Evolutionary conservation across 2,888 invertebrate genomes (phyloP).

Genomic region (Noctua janthe): DNA sequence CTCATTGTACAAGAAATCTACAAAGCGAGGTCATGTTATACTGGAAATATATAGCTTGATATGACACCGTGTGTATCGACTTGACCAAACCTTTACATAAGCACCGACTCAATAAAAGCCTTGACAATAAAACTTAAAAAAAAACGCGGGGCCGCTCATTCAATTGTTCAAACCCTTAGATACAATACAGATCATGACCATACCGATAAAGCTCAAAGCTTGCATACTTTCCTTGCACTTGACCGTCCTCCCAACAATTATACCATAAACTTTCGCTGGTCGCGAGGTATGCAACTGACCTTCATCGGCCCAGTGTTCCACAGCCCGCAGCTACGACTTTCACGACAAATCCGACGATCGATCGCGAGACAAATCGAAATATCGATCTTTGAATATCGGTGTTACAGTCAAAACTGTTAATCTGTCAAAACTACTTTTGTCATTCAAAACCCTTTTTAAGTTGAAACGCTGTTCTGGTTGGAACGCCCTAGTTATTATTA

Average conservation of each 20-base stretch:
- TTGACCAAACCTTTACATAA: background rate
- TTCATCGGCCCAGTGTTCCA: slow-evolving; percentile 80
- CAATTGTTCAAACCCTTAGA: slow-evolving; percentile 14
- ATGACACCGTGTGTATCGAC: background rate
- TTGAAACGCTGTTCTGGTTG: background rate
- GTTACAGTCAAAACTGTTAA: background rate
- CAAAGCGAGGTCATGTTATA: too few relatives aligned
- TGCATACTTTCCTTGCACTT: slow-evolving; percentile 81
- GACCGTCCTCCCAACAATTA: slow-evolving; percentile 80
- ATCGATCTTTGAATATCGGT: slow-evolving; percentile 55
- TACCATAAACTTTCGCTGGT: slow-evolving; percentile 85
- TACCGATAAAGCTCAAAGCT: slow-evolving; percentile 52
- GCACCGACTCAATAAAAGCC: background rate
- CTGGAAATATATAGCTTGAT: too few relatives aligned
- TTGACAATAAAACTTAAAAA: background rate
- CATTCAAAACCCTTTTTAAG: background rate
- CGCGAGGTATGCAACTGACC: slow-evolving; percentile 78
- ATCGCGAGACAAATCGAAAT: slow-evolving; percentile 63
- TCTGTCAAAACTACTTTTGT: background rate
- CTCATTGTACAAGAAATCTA: background rate
- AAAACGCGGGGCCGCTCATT: background rate
- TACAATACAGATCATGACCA: slow-evolving; percentile 23
- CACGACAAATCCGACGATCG: slow-evolving; percentile 72
- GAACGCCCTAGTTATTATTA: background rate
- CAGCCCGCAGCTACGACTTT: slow-evolving; percentile 82